Evolutionary conservation across 2,888 invertebrate species (phyloP).

Genomic region (Nasonia oneida): DNA sequence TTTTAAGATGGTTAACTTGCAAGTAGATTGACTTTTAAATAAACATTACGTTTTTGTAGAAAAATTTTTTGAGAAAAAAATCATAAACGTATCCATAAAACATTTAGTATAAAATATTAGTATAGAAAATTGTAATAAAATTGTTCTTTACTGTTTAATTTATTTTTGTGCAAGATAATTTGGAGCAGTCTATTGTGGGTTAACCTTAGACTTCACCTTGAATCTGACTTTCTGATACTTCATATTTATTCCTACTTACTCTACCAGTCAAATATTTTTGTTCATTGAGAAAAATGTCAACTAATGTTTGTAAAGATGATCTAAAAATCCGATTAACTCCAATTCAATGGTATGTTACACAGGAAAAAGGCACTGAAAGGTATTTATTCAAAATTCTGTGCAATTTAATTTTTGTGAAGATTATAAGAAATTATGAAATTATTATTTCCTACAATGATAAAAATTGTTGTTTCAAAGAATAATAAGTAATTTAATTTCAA

Average conservation of each 20-base stretch:
- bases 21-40: no score
- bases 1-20: no score
- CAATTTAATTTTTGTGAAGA: neutral
- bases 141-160: no score
- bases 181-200: neutral
- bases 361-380: conserved; percentile 97
- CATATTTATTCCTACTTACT: neutral
- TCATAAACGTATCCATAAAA: no score
- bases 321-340: conserved; percentile 92
- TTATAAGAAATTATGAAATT: neutral
- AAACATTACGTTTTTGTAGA: no score
- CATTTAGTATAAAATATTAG: no score
- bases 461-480: no score
- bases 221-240: neutral
- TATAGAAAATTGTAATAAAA: no score
- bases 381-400: conserved; percentile 65
- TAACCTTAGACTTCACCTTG: neutral
- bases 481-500: no score
- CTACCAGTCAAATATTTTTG: neutral
- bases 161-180: neutral
- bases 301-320: conserved; percentile 88
- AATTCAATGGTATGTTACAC: conserved; percentile 96
- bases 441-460: neutral
- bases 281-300: conserved; percentile 36
- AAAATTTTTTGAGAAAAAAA: no score